Percentiles rank a stretch among this genome's conserved stretches.
phyloP scores from a whole-genome alignment of 2,797 vertebrate species.

The Myotis pilosus region DNA sequence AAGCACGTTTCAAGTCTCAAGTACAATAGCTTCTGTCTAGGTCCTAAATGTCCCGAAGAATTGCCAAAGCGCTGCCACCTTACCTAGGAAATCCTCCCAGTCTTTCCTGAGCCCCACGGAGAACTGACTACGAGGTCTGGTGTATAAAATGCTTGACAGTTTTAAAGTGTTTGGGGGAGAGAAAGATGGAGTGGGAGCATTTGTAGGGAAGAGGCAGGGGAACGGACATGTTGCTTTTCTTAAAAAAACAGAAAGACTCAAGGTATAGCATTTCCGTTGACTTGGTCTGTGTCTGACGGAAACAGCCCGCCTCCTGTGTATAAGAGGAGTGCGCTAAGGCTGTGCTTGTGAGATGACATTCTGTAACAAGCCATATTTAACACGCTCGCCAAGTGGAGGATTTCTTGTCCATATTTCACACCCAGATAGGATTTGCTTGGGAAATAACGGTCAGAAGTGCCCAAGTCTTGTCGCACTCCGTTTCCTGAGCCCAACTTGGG shows the following conservation, averaged over 20 bases:
- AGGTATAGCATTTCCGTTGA: slow-evolving; percentile 39
- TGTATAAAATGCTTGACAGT: slow-evolving; percentile 74
- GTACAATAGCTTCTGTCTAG: slow-evolving; percentile 68
- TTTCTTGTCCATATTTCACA: slow-evolving; percentile 54
- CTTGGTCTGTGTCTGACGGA: slow-evolving; percentile 25
- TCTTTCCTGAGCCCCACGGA: slow-evolving; percentile 77
- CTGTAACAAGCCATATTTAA: slow-evolving; percentile 7
- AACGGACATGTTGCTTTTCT: slow-evolving; percentile 26
- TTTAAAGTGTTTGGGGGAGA: slow-evolving; percentile 71
- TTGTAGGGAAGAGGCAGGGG: background rate
- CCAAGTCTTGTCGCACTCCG: background rate
- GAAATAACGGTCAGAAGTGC: slow-evolving; percentile 59
- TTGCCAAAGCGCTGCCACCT: slow-evolving; percentile 72
- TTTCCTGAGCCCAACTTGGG: slow-evolving; percentile 49
- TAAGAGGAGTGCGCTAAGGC: background rate
- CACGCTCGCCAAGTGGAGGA: background rate
- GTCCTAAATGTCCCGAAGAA: slow-evolving; percentile 71
- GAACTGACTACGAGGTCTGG: slow-evolving; percentile 69
- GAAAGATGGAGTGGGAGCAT: slow-evolving; percentile 31
- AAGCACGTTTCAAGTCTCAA: slow-evolving; percentile 39
- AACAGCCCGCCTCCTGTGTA: slow-evolving; percentile 48
- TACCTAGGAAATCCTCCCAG: slow-evolving; percentile 76
- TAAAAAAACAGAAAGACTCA: slow-evolving; percentile 34
- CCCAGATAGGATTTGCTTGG: background rate
- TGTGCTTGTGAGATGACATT: slow-evolving; percentile 39